Percentiles rank a stretch among this genome's conserved stretches.
Evolutionary conservation across 1,140 invertebrate genomes (phyloP).

Genomic region (Aradophagus sp.): DNA sequence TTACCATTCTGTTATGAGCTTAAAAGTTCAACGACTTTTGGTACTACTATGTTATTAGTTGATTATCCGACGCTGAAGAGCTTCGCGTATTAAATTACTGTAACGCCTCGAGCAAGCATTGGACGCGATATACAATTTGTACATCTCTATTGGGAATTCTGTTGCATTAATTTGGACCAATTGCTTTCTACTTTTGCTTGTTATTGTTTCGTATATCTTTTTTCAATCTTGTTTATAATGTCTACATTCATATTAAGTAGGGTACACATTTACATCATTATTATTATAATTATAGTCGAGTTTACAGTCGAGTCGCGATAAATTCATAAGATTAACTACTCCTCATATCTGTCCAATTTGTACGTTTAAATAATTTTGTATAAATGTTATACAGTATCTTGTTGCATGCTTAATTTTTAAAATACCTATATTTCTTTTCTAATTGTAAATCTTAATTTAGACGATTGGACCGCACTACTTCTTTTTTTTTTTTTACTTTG

Average conservation of each 20-base stretch:
- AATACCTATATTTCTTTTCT: slow-evolving; percentile 36
- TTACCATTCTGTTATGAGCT: slow-evolving; percentile 32
- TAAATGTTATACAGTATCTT: slow-evolving; percentile 27
- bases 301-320: slow-evolving; percentile 27
- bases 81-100: slow-evolving; percentile 29
- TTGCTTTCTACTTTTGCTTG: neutral
- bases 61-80: slow-evolving; percentile 22
- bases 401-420: slow-evolving; percentile 16
- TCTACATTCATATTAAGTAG: slow-evolving; percentile 41
- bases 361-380: slow-evolving; percentile 36
- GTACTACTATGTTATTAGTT: slow-evolving; percentile 10
- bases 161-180: slow-evolving; percentile 5
- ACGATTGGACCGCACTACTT: slow-evolving; percentile 17
- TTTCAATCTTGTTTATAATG: neutral
- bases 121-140: slow-evolving; percentile 39
- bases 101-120: slow-evolving; percentile 20
- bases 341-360: slow-evolving; percentile 20
- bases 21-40: slow-evolving; percentile 31
- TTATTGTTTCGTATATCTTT: slow-evolving; percentile 1
- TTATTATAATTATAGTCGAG: slow-evolving; percentile 32
- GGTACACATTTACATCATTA: too few species aligned
- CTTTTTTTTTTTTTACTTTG: slow-evolving; percentile 7
- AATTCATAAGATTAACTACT: slow-evolving; percentile 22
- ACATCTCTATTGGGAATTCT: slow-evolving; percentile 21
- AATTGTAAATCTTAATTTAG: slow-evolving; percentile 21